These are phyloP conservation scores for Coregonus sp. DNA, from an alignment of 2,797 vertebrate genomes.

Conservation along the genomic window DNA sequence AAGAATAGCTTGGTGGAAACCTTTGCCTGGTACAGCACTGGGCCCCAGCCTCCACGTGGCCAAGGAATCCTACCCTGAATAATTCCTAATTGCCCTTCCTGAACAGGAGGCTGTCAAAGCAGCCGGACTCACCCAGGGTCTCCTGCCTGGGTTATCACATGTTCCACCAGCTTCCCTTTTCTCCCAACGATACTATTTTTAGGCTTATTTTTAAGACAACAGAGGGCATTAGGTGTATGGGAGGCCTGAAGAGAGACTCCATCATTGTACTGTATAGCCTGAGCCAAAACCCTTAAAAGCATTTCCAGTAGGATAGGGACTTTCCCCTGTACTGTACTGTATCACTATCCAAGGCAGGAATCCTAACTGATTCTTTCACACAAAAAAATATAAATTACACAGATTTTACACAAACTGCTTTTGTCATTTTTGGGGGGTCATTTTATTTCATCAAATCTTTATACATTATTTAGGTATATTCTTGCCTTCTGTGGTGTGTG, in stretches of 20 bases:
- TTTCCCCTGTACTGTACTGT: not conserved
- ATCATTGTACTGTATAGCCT: slow-evolving; percentile 7
- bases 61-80: slow-evolving; percentile 81
- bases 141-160: slow-evolving; percentile 66
- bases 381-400: no score
- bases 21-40: slow-evolving; percentile 96
- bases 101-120: slow-evolving; percentile 65
- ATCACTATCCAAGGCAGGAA: no score
- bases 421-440: no score
- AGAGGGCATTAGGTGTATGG: slow-evolving; percentile 46
- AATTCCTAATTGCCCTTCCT: slow-evolving; percentile 72
- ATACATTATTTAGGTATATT: not conserved
- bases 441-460: no score
- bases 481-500: not conserved
- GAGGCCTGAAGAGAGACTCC: slow-evolving; percentile 33
- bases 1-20: slow-evolving; percentile 90
- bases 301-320: slow-evolving; percentile 15
- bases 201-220: slow-evolving; percentile 32
- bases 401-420: no score
- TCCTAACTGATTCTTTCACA: no score
- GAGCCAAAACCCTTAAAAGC: not conserved
- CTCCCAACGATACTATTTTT: slow-evolving; percentile 69
- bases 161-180: slow-evolving; percentile 52
- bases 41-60: slow-evolving; percentile 73
- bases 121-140: slow-evolving; percentile 52